Conservation (phyloP, 2,797 vertebrate species). For the Pristis pectinata region DNA sequence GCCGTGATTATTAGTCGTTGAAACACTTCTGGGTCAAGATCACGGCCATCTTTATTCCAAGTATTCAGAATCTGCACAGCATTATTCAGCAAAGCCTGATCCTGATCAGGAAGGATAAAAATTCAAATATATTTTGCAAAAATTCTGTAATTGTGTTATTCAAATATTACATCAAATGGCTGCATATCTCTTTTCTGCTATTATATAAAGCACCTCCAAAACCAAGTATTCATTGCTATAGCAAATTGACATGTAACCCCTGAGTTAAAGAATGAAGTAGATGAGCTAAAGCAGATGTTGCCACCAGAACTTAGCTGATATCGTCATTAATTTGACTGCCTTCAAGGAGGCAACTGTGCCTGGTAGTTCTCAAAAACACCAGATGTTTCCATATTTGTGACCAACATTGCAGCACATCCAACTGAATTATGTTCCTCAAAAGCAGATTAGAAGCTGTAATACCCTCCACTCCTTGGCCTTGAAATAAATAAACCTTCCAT, state of each 20-base stretch:
- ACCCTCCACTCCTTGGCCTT: not conserved
- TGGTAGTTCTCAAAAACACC: not conserved
- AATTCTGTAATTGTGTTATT: not conserved
- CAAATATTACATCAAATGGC: not conserved
- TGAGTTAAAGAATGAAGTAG: not conserved
- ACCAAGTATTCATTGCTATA: not conserved
- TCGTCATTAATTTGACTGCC: not conserved
- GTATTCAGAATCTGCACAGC: constrained; percentile 87
- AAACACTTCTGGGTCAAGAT: constrained; percentile 93
- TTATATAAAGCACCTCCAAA: not conserved
- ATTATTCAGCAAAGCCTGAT: constrained; percentile 92
- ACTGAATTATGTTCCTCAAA: not conserved
- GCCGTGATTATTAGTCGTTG: constrained; percentile 95
- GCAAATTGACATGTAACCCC: not conserved
- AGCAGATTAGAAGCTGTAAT: not conserved
- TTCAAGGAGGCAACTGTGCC: not conserved
- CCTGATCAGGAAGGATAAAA: constrained; percentile 54
- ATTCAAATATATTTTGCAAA: not conserved
- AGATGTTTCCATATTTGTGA: not conserved
- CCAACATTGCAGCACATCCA: not conserved
- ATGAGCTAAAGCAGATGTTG: not conserved
- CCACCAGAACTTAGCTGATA: not conserved
- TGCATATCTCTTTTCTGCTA: not conserved
- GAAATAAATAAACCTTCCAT: not conserved
- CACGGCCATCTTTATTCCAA: constrained; percentile 80